phyloP scores from a whole-genome alignment of 2,797 vertebrate genomes.

The Xenopus petersii region DNA sequence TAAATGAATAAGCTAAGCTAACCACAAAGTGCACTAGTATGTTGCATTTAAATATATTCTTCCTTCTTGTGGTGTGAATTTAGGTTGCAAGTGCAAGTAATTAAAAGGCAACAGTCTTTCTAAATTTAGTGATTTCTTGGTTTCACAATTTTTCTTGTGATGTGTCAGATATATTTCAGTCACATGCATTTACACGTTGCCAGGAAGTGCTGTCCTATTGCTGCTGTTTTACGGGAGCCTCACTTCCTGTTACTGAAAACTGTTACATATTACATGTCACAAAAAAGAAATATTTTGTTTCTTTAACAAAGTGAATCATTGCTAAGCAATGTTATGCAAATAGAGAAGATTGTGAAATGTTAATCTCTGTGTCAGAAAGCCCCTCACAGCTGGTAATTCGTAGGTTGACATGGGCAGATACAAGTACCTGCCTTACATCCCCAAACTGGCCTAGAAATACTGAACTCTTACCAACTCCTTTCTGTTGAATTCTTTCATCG shows the following conservation, averaged over 20 bases:
- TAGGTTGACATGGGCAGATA: too few relatives aligned
- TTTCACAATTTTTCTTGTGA: slow-evolving; percentile 13
- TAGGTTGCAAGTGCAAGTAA: slow-evolving; percentile 10
- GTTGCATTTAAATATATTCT: neutral
- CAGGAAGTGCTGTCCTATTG: slow-evolving; percentile 20
- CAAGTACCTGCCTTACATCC: too few relatives aligned
- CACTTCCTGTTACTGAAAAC: too few relatives aligned
- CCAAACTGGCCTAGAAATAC: too few relatives aligned
- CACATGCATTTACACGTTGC: neutral
- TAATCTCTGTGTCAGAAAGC: too few relatives aligned
- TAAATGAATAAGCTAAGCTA: neutral
- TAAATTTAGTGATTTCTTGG: slow-evolving; percentile 1
- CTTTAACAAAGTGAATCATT: too few relatives aligned
- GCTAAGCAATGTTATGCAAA: neutral
- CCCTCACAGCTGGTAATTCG: too few relatives aligned
- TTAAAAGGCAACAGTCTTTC: neutral
- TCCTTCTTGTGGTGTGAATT: slow-evolving; percentile 3
- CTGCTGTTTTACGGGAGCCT: neutral
- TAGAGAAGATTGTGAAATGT: neutral
- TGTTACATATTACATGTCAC: neutral
- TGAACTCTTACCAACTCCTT: too few relatives aligned
- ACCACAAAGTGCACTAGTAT: slow-evolving; percentile 5
- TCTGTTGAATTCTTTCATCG: too few relatives aligned
- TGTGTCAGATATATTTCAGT: neutral
- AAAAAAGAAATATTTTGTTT: neutral